Evolutionary conservation across 2,113 vertebrate genomes (phyloP).

Genomic region (Otocyon megalotis): DNA sequence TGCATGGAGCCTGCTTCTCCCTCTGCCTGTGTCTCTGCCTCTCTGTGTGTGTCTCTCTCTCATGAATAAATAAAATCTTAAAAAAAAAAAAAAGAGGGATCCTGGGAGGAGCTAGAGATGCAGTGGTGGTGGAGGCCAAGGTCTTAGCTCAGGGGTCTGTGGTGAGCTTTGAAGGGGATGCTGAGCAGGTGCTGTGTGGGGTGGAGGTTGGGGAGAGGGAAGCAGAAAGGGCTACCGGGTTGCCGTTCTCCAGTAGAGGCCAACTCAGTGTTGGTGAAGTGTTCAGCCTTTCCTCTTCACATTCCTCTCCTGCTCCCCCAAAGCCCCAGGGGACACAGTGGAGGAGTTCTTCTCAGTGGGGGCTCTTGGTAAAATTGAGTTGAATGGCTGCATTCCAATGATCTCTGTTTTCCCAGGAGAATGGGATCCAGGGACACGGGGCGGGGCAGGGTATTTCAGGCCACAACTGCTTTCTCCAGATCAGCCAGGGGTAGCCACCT

Average conservation of each 20-base stretch:
- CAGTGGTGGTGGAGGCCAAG: background rate
- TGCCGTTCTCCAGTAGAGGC: background rate
- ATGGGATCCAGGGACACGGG: background rate
- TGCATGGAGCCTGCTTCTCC: too few species aligned
- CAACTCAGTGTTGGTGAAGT: background rate
- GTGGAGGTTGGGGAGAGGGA: background rate
- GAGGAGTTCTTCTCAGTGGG: rapidly evolving
- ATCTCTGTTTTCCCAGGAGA: background rate
- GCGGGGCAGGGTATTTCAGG: background rate
- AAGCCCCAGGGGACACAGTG: background rate
- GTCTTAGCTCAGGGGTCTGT: background rate
- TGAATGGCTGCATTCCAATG: too few species aligned
- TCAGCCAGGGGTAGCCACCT: background rate
- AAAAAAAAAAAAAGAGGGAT: background rate
- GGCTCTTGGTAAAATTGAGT: background rate
- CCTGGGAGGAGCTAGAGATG: background rate
- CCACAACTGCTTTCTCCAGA: background rate
- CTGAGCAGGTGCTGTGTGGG: background rate
- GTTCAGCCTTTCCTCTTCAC: too few species aligned
- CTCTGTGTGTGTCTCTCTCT: too few species aligned
- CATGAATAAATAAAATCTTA: too few species aligned
- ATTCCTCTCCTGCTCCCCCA: background rate
- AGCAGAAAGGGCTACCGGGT: too few species aligned
- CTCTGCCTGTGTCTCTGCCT: too few species aligned
- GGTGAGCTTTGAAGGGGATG: background rate